A percentile compares a stretch with the other conserved stretches of the same genome.
phyloP scores from a whole-genome alignment of 2,113 vertebrate genomes.

The Silurus meridionalis region DNA sequence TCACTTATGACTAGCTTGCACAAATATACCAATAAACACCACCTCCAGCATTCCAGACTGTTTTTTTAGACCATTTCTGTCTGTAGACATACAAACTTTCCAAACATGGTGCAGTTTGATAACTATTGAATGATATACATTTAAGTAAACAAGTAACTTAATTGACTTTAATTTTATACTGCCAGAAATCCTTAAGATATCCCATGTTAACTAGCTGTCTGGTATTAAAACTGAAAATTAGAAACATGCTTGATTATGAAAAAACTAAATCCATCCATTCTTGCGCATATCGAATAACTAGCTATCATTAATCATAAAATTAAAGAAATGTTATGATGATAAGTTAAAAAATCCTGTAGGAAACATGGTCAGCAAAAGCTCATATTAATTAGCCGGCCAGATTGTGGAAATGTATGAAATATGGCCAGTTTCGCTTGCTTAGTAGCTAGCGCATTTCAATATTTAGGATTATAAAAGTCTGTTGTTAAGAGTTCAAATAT shows the following conservation, averaged over 20 bases:
- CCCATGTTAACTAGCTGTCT: neutral
- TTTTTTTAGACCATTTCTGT: neutral
- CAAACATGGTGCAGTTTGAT: neutral
- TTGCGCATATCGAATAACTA: neutral
- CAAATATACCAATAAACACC: neutral
- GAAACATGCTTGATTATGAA: neutral
- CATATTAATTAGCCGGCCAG: no score
- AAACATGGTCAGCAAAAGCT: no score
- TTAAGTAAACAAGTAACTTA: neutral
- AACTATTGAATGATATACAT: neutral
- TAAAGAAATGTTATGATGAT: neutral
- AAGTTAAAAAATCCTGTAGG: neutral
- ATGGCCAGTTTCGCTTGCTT: no score
- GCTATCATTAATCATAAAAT: neutral
- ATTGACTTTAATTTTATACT: neutral
- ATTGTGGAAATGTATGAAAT: no score
- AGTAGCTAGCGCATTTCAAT: no score
- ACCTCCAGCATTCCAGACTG: neutral
- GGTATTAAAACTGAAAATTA: neutral
- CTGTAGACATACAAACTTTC: neutral
- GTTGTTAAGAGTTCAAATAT: no score
- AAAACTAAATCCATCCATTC: neutral
- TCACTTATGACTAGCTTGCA: conserved; percentile 7
- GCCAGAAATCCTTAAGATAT: neutral
- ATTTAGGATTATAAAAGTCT: no score